Base-by-base conservation (phyloP, 1,140 invertebrate genomes). In the Limonius californicus region DNA sequence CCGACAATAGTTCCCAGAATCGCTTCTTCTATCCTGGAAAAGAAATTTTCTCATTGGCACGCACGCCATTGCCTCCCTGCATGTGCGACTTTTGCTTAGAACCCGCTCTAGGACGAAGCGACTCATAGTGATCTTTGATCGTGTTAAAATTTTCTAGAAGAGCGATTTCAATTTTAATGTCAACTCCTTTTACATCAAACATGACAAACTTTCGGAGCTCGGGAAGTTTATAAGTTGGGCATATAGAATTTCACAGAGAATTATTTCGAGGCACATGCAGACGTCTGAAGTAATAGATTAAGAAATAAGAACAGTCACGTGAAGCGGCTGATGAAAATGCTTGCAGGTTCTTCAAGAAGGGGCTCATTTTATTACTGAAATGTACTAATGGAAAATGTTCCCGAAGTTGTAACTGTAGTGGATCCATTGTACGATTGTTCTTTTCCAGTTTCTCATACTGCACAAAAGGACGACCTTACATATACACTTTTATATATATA, bases 111-210 rank as follows among this genome's bases (percentile, higher is more conserved):
- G 15, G n/a, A 45, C n/a, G 43, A 45, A 18, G 16, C 45, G 14
- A 50, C 6, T 73, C 72, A 73, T 70, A 73, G 68, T 64, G 71
- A 74, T 74, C 72, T 74, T 74, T 74, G 72, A 74, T 74, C 72
- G 71, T 70, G 68, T 69, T 70, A 71, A 72, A 72, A 71, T 70
- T 66, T 71, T 72, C 69, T 69, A 62, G 67, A 65, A 67, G 65
- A 67, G 57, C 64, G 72, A 74, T 74, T 74, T 72, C 72, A 74
- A 74, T 71, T 74, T 74, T 71, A 73, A 74, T 74, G 72, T 74
- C 72, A 72, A 71, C 70, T 74, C 72, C 72, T 74, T 74, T 74
- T 68, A 72, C 71, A 72, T 74, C 72, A 73, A 74, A 74, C 69
- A 70, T 70, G 70, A 67, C 68, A 70, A 72, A 72, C 68, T 72